Conservation (phyloP, 2,797 vertebrate genomes). For the Syndactyla subalaris region DNA sequence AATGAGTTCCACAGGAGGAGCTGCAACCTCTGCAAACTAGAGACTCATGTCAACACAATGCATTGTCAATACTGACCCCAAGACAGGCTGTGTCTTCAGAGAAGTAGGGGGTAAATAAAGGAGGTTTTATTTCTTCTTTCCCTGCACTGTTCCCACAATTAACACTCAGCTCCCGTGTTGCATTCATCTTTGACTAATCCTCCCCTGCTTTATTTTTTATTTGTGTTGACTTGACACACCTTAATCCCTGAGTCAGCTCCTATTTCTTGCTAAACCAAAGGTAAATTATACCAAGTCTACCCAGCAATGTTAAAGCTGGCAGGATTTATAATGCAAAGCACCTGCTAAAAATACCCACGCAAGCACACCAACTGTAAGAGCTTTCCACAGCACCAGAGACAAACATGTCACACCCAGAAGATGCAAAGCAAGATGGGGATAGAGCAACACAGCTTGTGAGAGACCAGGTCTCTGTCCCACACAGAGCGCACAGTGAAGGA, state of each 20-base stretch:
- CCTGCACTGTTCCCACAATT: not conserved
- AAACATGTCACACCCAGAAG: not conserved
- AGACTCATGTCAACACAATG: not conserved
- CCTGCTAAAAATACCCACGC: conserved; percentile 70
- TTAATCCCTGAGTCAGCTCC: conserved; percentile 75
- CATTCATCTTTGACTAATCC: conserved; percentile 41
- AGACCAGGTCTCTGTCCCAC: not conserved
- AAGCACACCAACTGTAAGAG: conserved; percentile 43
- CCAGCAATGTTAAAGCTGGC: conserved; percentile 49
- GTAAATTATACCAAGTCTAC: conserved; percentile 70
- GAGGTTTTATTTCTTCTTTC: not conserved
- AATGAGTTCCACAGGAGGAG: not conserved
- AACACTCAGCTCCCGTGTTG: not conserved
- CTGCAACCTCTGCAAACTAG: not conserved
- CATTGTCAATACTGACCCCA: not conserved
- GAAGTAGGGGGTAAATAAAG: not conserved
- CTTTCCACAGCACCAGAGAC: conserved; percentile 5
- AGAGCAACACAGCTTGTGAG: not conserved
- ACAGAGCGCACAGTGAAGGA: not conserved
- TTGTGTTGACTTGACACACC: conserved; percentile 68
- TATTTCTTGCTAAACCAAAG: conserved; percentile 76
- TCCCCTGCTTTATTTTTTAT: conserved; percentile 19
- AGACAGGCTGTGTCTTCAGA: not conserved
- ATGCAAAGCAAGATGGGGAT: not conserved
- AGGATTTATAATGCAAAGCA: conserved; percentile 66